Evolutionary conservation across 2,797 vertebrate species (phyloP).

Genomic region (Huso huso): DNA sequence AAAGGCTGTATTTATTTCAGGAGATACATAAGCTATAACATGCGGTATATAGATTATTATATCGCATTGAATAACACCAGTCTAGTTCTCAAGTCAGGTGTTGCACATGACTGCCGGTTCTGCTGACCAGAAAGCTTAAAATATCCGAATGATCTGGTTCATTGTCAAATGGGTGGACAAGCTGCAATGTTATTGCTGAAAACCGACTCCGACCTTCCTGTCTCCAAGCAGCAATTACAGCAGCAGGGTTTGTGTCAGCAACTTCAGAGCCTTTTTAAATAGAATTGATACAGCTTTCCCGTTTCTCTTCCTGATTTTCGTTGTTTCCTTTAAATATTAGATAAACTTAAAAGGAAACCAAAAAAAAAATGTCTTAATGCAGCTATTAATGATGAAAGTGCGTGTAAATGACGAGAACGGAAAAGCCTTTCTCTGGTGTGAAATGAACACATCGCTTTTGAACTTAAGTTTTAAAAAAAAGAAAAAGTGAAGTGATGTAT

Average conservation of each 20-base stretch:
- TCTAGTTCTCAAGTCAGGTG: too few species aligned
- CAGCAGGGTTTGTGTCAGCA: slow-evolving; percentile 9
- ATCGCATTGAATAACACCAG: too few species aligned
- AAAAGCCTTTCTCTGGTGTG: too few species aligned
- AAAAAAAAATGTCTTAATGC: not conserved
- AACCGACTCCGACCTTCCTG: slow-evolving; percentile 23
- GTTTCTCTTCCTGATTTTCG: not conserved
- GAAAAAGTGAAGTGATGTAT: too few species aligned
- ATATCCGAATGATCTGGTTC: not conserved
- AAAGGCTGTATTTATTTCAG: not conserved
- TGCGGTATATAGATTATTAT: too few species aligned
- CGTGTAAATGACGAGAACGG: too few species aligned
- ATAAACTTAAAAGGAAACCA: slow-evolving; percentile 4
- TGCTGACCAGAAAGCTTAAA: not conserved
- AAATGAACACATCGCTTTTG: too few species aligned
- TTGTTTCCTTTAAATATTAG: not conserved
- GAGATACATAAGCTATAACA: too few species aligned
- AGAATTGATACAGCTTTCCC: slow-evolving; percentile 8
- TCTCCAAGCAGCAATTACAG: slow-evolving; percentile 25
- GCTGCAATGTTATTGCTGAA: slow-evolving; percentile 26
- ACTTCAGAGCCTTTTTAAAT: slow-evolving; percentile 11
- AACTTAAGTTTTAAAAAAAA: too few species aligned
- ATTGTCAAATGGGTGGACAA: slow-evolving; percentile 11
- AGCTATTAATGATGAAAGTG: not conserved
- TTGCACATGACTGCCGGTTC: too few species aligned